phyloP scores from a whole-genome alignment of 2,797 vertebrate species.

The Sitta carolinensis region DNA sequence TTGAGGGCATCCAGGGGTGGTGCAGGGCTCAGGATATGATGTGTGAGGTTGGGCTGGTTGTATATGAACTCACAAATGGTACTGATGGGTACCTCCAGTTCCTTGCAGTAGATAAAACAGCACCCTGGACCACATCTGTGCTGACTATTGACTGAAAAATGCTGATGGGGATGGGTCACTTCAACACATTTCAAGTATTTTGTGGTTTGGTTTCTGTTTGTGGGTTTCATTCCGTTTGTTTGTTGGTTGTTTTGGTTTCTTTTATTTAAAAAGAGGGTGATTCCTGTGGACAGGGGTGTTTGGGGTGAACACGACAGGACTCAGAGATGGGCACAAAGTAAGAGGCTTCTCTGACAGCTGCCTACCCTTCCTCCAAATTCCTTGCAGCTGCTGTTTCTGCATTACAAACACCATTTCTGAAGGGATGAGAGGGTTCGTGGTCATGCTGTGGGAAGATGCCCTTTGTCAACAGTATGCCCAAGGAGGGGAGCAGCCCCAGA shows the following conservation, averaged over 20 bases:
- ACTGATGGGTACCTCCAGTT: fast-evolving
- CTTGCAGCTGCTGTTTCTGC: neutral
- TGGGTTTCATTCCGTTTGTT: neutral
- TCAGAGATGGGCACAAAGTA: neutral
- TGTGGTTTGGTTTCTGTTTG: neutral
- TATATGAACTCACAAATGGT: neutral
- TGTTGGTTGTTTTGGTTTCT: neutral
- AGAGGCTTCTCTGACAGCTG: neutral
- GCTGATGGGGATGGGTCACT: neutral
- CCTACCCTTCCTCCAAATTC: neutral
- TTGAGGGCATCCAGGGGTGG: neutral
- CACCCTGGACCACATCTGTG: neutral
- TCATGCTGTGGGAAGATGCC: neutral
- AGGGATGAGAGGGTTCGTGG: fast-evolving
- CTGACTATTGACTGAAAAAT: neutral
- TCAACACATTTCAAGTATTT: neutral
- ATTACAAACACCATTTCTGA: neutral
- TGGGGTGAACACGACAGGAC: neutral
- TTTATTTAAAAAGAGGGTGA: neutral
- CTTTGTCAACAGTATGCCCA: neutral
- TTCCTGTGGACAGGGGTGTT: neutral
- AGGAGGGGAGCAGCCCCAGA: neutral
- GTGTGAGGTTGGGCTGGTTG: neutral
- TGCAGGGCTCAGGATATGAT: neutral
- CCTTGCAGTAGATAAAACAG: neutral